phyloP scores from a whole-genome alignment of 2,113 vertebrate species.

The Penelope pileata region DNA sequence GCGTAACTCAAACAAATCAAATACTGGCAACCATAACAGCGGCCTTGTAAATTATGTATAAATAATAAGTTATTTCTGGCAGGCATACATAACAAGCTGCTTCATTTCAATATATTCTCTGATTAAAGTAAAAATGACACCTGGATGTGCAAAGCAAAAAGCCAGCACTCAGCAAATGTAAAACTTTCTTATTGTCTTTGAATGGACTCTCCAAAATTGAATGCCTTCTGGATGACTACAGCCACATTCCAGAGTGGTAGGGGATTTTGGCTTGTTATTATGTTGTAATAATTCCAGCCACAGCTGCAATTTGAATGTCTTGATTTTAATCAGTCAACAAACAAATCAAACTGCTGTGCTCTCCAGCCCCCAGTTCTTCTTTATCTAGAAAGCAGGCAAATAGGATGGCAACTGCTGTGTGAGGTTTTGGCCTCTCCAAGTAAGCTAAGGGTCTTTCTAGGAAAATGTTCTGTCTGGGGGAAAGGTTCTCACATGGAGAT shows the following conservation, averaged over 20 bases:
- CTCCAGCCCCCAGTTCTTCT: neutral
- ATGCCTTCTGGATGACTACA: neutral
- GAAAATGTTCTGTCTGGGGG: neutral
- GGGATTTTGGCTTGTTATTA: neutral
- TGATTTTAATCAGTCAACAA: neutral
- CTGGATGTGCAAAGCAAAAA: neutral
- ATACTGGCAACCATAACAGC: neutral
- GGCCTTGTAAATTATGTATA: neutral
- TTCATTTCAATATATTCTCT: conserved; percentile 31
- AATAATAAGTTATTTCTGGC: neutral
- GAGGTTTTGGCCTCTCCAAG: neutral
- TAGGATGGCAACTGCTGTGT: neutral
- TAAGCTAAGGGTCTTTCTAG: neutral
- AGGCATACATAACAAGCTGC: neutral
- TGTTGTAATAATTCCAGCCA: neutral
- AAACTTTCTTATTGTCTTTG: rapidly evolving
- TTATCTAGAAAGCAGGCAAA: neutral
- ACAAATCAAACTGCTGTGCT: neutral
- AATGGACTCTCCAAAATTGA: neutral
- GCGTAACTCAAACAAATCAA: neutral
- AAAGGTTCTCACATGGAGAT: neutral
- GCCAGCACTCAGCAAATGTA: neutral
- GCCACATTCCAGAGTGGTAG: neutral
- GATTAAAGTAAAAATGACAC: neutral
- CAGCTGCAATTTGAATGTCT: neutral